Evolutionary conservation across 2,888 invertebrate genomes (phyloP), one percentile per base, ranked within the genome.

Genomic region (Linhomoeus sp.): DNA sequence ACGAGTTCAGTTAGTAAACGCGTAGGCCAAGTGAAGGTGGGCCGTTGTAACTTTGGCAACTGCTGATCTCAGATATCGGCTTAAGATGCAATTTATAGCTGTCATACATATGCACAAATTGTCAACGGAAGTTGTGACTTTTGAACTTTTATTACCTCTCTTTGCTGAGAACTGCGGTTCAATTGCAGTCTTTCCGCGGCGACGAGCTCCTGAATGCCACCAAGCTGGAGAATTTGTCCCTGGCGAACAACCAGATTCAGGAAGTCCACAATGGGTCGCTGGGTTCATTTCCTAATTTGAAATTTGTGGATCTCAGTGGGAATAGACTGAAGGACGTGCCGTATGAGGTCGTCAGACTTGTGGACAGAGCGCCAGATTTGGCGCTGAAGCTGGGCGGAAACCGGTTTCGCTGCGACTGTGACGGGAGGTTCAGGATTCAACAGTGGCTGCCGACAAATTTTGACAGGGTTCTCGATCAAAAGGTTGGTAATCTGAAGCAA

Each of bases 341-440:
- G n/a, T n/a, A n/a, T 1, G 50, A 52, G 9, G 47, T 56, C 3
- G 43, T 46, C 24, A 2, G 17, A 25, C 41, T 5, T 7, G 9
- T 3, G 2, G 20, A 41, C 41, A 17, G 20, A 33, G n/a, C 19
- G 3, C 7, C 19, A 3, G 20, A 20, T 5, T n/a, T 5, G 15
- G 19, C 46, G 12, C 45, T 62, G 38, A 53, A 56, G 15, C 50
- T 63, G 14, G 52, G 55, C 3, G 48, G 45, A 9, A 63, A 63
- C 45, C 60, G 59, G 19, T 58, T 62, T 50, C 54, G 59, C 29
- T 63, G 63, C 49, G 63, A 65, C 49, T 63, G 63, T 45, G 43
- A 48, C 35, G 35, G 39, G 12, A n/a, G 23, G 26, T 51, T 29
- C 36, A 1, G n/a, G 3, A 22, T 51, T 2, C 45, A 45, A 20